Base-by-base conservation (phyloP, 2,797 vertebrate genomes). In the Sarcophilus harrisii region DNA sequence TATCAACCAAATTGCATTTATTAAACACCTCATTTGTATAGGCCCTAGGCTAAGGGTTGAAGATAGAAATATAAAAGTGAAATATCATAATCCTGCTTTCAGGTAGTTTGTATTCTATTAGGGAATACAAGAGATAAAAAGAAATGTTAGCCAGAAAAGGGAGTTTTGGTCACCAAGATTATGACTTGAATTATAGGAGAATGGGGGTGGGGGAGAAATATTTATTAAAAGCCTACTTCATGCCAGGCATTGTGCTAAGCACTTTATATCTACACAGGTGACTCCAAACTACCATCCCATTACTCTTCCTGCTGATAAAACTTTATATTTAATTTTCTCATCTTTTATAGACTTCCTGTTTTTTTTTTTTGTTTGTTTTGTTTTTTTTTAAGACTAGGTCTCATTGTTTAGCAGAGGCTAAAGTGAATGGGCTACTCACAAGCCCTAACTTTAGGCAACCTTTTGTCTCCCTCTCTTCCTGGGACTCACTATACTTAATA, bases 281-380 rank as follows among this genome's bases (percentile, higher is more conserved):
- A 55, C 54, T 55, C 54, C 21, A 87, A 28, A 27, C 21, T 10
- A 87, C 38, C 60, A 2, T 49, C 58, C 58, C 57, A 52, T 30
- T 89, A 27, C 32, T 52, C 18, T 13, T 58, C 21, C 57, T 28
- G 13, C n/a, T 54, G 55, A 60, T 57, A 93, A 57, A 1, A n/a
- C 45, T 16, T 90, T 14, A 49, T 52, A 5, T 81, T 92, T 38
- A 52, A 4, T 57, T 21, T 55, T 57, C 62, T 12, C 58, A 91
- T 30, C 52, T 52, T 52, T 90, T 4, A 3, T n/a, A 21, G 0
- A 0, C 30, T 58, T 81, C 13, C 27, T 59, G n/a, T 0, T 62
- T 59, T 81, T 45, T 0, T 45, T 27, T 81, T 45, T 81, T n/a
- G n/a, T n/a, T n/a, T n/a, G n/a, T n/a, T n/a, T n/a, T n/a, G n/a